phyloP scores from a whole-genome alignment of 2,113 vertebrate species.

The Rhegmatorhina hoffmannsi region DNA sequence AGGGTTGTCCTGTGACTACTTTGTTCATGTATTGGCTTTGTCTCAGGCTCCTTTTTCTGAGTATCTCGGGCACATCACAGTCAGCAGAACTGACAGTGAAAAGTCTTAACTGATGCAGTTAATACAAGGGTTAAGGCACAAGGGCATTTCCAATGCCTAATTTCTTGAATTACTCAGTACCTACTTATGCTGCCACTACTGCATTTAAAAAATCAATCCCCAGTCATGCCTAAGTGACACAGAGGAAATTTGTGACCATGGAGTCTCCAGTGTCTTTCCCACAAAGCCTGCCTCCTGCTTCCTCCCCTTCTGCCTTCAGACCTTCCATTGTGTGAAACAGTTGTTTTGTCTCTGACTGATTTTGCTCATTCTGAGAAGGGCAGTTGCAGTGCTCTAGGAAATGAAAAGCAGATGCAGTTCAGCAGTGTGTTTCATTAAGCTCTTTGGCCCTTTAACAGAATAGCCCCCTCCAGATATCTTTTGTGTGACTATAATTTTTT shows the following conservation, averaged over 20 bases:
- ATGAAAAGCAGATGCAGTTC: neutral
- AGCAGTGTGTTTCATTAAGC: neutral
- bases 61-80: neutral
- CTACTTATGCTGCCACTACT: neutral
- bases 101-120: neutral
- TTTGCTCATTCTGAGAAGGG: neutral
- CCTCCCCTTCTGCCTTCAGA: neutral
- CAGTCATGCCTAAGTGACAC: neutral
- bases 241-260: neutral
- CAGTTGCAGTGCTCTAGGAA: neutral
- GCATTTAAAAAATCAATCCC: conserved; percentile 54
- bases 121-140: neutral
- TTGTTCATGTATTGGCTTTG: neutral
- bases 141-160: neutral
- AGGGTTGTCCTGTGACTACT: neutral
- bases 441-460: neutral
- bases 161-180: conserved; percentile 13
- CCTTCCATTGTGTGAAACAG: neutral
- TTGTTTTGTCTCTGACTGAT: neutral
- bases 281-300: neutral
- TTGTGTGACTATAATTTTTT: neutral
- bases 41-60: neutral
- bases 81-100: neutral
- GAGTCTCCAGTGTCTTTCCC: neutral
- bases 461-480: neutral